phyloP scores from a whole-genome alignment of 92 coral and sea anemone genomes.

The Porites rus region DNA sequence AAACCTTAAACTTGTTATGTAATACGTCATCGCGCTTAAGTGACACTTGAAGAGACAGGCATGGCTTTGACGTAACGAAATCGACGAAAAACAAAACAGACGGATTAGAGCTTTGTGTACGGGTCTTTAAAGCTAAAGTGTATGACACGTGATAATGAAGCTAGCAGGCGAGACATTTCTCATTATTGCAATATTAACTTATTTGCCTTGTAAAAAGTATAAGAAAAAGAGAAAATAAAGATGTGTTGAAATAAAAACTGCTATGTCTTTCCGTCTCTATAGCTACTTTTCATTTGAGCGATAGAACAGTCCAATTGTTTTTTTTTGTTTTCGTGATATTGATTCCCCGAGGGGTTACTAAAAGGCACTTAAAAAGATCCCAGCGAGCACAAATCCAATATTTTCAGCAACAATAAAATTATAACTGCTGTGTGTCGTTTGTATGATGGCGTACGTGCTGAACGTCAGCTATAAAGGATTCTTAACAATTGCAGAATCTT shows the following conservation, averaged over 20 bases:
- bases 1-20: not conserved
- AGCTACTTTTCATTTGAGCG: not conserved
- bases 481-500: too few relatives aligned
- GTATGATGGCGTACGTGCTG: not conserved
- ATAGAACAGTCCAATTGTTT: not conserved
- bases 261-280: not conserved
- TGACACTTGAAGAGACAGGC: not conserved
- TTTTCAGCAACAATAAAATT: not conserved
- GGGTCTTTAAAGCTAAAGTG: not conserved
- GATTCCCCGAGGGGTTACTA: constrained; percentile 24
- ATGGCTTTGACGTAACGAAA: constrained; percentile 17
- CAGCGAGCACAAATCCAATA: not conserved
- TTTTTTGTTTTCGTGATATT: constrained; percentile 1
- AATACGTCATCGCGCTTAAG: constrained; percentile 2
- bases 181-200: not conserved
- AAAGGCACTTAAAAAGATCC: constrained; percentile 1
- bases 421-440: not conserved
- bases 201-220: not conserved
- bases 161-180: not conserved
- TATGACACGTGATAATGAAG: not conserved
- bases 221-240: not conserved
- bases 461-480: not conserved
- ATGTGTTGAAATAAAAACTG: not conserved
- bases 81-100: not conserved
- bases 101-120: not conserved